phyloP scores from a whole-genome alignment of 2,113 vertebrate species.

The Erinaceus europaeus region DNA sequence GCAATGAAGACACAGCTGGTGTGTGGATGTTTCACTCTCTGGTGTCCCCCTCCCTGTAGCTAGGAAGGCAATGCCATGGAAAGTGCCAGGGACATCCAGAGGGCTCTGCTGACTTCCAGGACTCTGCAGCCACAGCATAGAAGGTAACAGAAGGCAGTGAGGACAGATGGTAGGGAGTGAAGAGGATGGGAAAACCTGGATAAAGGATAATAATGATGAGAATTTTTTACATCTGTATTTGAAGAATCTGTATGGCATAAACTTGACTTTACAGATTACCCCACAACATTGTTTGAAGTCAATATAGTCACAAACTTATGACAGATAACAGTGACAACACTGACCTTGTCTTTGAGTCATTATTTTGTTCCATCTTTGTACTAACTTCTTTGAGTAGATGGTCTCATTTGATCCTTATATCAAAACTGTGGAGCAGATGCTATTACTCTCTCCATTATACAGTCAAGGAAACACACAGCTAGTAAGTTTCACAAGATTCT shows the following conservation, averaged over 20 bases:
- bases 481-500: background rate
- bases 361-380: background rate
- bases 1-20: constrained; percentile 47
- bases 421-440: background rate
- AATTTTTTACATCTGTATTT: background rate
- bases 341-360: background rate
- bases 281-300: background rate
- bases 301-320: background rate
- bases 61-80: background rate
- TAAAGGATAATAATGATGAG: background rate
- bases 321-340: background rate
- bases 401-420: background rate
- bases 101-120: background rate
- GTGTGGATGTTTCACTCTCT: constrained; percentile 41
- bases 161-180: background rate
- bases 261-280: background rate
- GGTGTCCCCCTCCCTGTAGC: background rate
- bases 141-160: too few relatives aligned
- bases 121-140: too few relatives aligned
- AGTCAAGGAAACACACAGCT: background rate
- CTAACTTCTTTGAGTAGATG: background rate
- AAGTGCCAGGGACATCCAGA: background rate
- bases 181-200: background rate
- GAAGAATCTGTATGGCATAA: background rate
- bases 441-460: background rate